Evolutionary conservation across 2,888 invertebrate genomes (phyloP).

Genomic region (Drosophila prolongata): DNA sequence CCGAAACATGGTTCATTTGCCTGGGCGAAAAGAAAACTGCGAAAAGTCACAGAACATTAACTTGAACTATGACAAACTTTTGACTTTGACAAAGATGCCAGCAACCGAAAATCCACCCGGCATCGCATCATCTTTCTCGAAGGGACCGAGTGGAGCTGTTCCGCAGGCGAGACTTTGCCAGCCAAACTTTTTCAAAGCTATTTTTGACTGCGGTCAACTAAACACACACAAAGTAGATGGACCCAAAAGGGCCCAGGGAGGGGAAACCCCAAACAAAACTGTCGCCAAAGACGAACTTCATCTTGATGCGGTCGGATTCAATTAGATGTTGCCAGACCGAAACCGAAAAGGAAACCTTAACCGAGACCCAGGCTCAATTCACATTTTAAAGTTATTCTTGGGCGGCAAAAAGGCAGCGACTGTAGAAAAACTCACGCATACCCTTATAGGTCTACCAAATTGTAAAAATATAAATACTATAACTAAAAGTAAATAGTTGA

Average conservation of each 20-base stretch:
- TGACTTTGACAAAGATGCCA: slow-evolving; percentile 69
- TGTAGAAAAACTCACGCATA: neutral
- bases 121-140: slow-evolving; percentile 22
- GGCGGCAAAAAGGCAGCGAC: slow-evolving; percentile 1
- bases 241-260: slow-evolving; percentile 9
- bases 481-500: too few relatives aligned
- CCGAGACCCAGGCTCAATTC: slow-evolving; percentile 34
- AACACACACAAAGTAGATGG: slow-evolving; percentile 72
- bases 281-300: slow-evolving; percentile 71
- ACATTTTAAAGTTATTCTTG: slow-evolving; percentile 42
- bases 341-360: slow-evolving; percentile 46
- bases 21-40: slow-evolving; percentile 56
- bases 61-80: slow-evolving; percentile 78
- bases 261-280: slow-evolving; percentile 63
- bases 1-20: slow-evolving; percentile 67
- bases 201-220: slow-evolving; percentile 80
- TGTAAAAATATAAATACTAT: too few relatives aligned
- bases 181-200: slow-evolving; percentile 73
- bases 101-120: slow-evolving; percentile 52
- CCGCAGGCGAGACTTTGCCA: slow-evolving; percentile 37
- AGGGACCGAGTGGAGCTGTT: slow-evolving; percentile 1
- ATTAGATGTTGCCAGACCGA: slow-evolving; percentile 62
- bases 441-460: neutral
- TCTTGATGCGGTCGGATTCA: slow-evolving; percentile 76
- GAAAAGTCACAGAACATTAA: slow-evolving; percentile 80